Base-by-base conservation (phyloP, 2,113 vertebrate species). In the Loxodonta africana region DNA sequence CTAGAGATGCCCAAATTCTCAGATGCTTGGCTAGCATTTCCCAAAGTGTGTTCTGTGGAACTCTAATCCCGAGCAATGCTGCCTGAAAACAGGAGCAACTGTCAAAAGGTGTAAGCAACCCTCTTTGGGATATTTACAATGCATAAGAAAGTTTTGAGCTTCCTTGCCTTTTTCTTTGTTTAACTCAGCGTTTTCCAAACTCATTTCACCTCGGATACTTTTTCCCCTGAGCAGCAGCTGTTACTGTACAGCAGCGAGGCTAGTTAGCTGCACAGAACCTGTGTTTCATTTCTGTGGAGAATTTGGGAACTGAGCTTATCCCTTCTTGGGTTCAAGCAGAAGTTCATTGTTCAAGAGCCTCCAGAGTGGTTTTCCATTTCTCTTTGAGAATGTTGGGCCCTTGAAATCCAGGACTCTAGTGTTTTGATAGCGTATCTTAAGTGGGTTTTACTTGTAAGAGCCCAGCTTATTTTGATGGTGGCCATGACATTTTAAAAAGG, bases 341-440 rank as follows among this genome's bases (percentile, higher is more conserved):
- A 1, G 6, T 26, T 51, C 2, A 1, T 41, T 11, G 21, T 9
- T 30, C 2, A 0, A n/a, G 37, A n/a, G 8, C 20, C 41, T 71
- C 33, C 10, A 37, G 33, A 3, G 12, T 9, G 28, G 28, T 7
- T 82, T 78, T 23, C 37, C 17, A 0, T 83, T 30, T 73, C 46
- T 73, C 6, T 83, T 28, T 69, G 14, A 71, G 71, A 37, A 33
- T 0, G 37, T 41, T 9, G 12, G 28, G 14, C 33, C 74, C 44
- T 5, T 23, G 7, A 77, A 78, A 10, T 71, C 60, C 37, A 44
- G 28, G 30, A 33, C 77, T 20, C 30, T 11, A 18, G 20, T 20
- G 53, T 80, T 44, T 28, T 76, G 46, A 90, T 23, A 80, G 71
- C n/a, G 28, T 8, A 63, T 65, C 62, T 63, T 63, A 53, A 51